Percentiles rank a stretch among this genome's conserved stretches.
phyloP scores from a whole-genome alignment of 2,888 invertebrate genomes.

The Dryococelus australis region DNA sequence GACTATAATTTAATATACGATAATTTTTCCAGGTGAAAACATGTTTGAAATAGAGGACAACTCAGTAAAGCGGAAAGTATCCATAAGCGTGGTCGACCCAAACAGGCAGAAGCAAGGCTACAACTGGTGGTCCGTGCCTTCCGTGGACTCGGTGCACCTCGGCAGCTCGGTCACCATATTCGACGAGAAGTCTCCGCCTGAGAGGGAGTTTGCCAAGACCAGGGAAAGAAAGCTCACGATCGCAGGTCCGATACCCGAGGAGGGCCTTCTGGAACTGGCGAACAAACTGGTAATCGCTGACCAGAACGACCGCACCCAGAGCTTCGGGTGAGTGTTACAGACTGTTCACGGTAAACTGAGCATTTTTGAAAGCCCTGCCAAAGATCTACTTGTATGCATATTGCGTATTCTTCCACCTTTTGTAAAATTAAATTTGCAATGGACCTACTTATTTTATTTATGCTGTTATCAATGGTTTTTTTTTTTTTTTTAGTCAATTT shows the following conservation, averaged over 20 bases:
- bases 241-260: neutral
- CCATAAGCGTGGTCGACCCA: neutral
- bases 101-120: neutral
- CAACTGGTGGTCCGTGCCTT: conserved; percentile 61
- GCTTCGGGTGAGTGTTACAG: neutral
- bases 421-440: too few species aligned
- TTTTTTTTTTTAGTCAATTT: too few species aligned
- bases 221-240: neutral
- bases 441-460: too few species aligned
- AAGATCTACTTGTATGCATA: too few species aligned
- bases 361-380: too few species aligned
- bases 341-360: neutral
- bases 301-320: neutral
- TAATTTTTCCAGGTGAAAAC: too few species aligned
- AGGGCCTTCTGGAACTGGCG: neutral
- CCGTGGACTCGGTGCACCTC: conserved; percentile 63
- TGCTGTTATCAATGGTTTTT: too few species aligned
- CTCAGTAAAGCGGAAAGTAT: neutral
- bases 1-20: too few species aligned
- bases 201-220: neutral
- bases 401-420: too few species aligned
- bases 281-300: neutral
- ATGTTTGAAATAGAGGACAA: too few species aligned
- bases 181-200: conserved; percentile 52
- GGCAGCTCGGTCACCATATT: conserved; percentile 70